Base-by-base conservation (phyloP, 2,797 vertebrate species). In the Sorex maritimensis region DNA sequence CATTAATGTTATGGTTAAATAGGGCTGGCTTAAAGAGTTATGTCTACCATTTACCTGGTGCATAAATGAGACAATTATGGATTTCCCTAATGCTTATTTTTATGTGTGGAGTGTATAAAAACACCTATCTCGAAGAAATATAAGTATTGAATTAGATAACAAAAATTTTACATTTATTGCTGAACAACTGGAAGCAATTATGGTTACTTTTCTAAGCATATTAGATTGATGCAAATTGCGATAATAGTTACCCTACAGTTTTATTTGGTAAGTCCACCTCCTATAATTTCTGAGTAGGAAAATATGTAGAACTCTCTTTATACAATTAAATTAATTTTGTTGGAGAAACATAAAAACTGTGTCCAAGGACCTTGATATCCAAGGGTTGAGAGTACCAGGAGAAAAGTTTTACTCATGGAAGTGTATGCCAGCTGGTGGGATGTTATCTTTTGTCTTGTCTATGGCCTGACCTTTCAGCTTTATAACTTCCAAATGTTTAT, bases 401-500 rank as follows among this genome's bases (percentile, higher is more conserved):
- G 46, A 63, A 78, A 88, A 86, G 63, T 73, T 91, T 92, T 90
- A 72, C 41, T 85, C 69, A 15, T 90, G 68, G 67, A 94, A 87
- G 89, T 58, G 67, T 90, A 30, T 69, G 75, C 92, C 97, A 97
- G 95, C 91, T 92, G 94, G 87, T 82, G 84, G 85, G 7, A 24
- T 73, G 67, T 88, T 90, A 90, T 77, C 87, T 95, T 89, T 94
- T 96, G 95, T 95, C 90, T 90, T 81, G 90, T 90, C 84, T 94
- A 82, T 28, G 80, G 46, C 23, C 94, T 71, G 92, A 95, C 86
- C 92, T 94, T 96, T 96, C 93, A 93, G 95, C 79, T 96, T 92
- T 92, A 91, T 97, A 77, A 26, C 92, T 97, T 95, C 94, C 97
- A 97, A 96, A 94, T 86, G 93, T 79, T 95, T 94, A 92, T 86